phyloP scores from a whole-genome alignment of 2,888 invertebrate species.

The Hololepta plana region DNA sequence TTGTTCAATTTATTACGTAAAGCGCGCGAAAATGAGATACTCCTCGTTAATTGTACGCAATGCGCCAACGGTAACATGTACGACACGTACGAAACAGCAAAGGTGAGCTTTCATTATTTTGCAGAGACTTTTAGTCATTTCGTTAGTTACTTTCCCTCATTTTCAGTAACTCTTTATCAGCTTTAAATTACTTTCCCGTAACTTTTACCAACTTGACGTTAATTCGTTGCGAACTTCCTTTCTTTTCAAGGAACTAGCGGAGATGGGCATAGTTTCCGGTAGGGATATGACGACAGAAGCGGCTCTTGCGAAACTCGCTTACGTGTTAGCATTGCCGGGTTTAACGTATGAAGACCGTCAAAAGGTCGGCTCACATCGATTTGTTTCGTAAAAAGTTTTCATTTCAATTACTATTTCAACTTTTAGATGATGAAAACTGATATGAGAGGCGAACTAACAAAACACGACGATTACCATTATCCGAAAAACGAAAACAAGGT shows the following conservation, averaged over 20 bases:
- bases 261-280: slow-evolving; percentile 60
- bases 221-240: no score
- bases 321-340: slow-evolving; percentile 65
- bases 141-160: no score
- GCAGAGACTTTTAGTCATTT: neutral
- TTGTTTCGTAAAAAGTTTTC: neutral
- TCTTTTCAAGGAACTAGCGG: slow-evolving; percentile 32
- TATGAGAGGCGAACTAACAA: neutral
- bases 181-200: no score
- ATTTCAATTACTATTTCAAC: neutral
- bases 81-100: slow-evolving; percentile 69
- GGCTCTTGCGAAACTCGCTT: slow-evolving; percentile 77
- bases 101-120: slow-evolving; percentile 34
- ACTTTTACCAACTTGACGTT: no score
- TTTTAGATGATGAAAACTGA: slow-evolving; percentile 1
- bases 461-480: neutral
- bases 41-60: slow-evolving; percentile 86
- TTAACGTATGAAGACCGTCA: slow-evolving; percentile 23
- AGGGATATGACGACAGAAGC: slow-evolving; percentile 90
- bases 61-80: slow-evolving; percentile 66
- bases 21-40: slow-evolving; percentile 56
- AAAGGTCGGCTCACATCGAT: neutral
- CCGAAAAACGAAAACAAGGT: no score
- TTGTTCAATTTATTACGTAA: slow-evolving; percentile 50
- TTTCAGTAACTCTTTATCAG: no score